Conservation (phyloP, 2,888 invertebrate species). For the Temnothorax unifasciatus region DNA sequence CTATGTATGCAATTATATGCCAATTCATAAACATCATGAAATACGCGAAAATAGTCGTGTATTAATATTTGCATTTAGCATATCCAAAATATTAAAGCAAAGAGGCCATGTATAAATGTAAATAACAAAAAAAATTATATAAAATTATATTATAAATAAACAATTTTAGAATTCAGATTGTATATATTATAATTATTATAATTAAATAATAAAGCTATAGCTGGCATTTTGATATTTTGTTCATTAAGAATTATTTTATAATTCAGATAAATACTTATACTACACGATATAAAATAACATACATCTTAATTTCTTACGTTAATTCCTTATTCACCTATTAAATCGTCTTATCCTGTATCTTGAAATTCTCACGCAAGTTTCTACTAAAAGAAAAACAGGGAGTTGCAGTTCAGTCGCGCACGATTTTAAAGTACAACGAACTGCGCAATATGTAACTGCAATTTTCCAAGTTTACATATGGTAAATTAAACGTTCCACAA, state of each 20-base stretch:
- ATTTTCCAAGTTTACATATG: conserved; percentile 15
- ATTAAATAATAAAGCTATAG: background rate
- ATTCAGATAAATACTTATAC: background rate
- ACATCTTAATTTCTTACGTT: background rate
- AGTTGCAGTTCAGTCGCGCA: background rate
- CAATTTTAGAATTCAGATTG: background rate
- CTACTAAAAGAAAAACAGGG: background rate
- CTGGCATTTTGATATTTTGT: background rate
- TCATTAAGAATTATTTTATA: background rate
- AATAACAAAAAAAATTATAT: background rate
- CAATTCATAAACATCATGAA: background rate
- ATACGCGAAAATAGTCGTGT: background rate
- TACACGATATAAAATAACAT: background rate
- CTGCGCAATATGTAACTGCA: background rate
- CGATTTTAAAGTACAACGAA: background rate
- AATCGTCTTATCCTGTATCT: background rate
- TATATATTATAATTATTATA: background rate
- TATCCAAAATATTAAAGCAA: background rate
- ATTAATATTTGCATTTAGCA: conserved; percentile 1
- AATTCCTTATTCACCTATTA: background rate
- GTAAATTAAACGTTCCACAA: conserved; percentile 26
- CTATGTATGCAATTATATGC: no score
- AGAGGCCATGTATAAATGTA: background rate
- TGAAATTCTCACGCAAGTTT: background rate
- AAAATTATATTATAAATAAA: background rate